A percentile compares a stretch with the other conserved stretches of the same genome.
Evolutionary conservation across 92 coral and sea anemone genomes (phyloP).

Genomic region (Palythoa grandis): DNA sequence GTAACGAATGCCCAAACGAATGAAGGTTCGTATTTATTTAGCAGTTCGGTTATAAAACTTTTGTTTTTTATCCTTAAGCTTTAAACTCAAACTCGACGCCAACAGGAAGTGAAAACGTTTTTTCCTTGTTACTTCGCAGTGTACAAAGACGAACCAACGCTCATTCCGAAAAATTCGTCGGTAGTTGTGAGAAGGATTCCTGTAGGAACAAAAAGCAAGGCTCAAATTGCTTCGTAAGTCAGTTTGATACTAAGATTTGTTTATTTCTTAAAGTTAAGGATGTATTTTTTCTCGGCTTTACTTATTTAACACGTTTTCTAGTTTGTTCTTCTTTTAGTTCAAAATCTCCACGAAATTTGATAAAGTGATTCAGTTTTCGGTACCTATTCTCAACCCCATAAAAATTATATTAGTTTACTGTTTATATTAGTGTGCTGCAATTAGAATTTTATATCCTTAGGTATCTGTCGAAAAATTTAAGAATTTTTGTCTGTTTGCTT

Average conservation of each 20-base stretch:
- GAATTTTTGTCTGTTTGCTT: no score
- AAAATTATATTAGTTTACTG: no score
- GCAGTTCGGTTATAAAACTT: neutral
- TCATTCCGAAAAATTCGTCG: slow-evolving; percentile 97
- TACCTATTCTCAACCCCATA: no score
- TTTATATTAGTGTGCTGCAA: no score
- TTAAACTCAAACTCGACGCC: neutral
- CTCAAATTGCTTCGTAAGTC: slow-evolving; percentile 97
- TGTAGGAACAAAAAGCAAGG: slow-evolving; percentile 86
- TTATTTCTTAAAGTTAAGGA: neutral
- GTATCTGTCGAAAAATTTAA: no score
- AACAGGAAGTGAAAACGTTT: neutral
- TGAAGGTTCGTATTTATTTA: slow-evolving; percentile 69
- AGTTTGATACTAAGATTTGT: no score
- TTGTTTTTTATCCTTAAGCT: neutral
- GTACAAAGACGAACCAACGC: slow-evolving; percentile 90
- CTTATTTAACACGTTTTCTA: neutral
- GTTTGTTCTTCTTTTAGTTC: no score
- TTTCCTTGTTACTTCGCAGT: slow-evolving; percentile 45
- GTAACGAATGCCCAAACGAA: slow-evolving; percentile 97
- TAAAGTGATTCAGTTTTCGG: no score
- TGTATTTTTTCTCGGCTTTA: neutral
- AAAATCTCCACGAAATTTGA: no score
- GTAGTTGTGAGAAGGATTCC: slow-evolving; percentile 97
- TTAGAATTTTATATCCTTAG: no score